Percentiles rank a stretch among this genome's conserved stretches.
These are phyloP conservation scores for Branchinecta sandiegonensis DNA, from an alignment of 2,888 invertebrate species.

Conservation along the genomic window DNA sequence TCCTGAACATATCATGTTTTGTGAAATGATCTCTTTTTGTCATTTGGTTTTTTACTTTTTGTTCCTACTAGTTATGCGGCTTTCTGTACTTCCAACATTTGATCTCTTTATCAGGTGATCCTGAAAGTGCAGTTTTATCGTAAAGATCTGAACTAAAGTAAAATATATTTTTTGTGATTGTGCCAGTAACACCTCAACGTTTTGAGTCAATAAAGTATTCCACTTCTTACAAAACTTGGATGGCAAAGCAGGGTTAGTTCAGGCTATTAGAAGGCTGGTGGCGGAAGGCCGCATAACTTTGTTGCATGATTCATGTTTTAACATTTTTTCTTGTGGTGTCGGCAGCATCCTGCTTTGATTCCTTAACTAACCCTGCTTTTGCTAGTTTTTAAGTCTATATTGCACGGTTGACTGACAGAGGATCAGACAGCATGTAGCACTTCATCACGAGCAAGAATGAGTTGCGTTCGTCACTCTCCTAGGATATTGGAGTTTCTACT, in stretches of 20 bases:
- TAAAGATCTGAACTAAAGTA: neutral
- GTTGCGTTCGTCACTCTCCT: no score
- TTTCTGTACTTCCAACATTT: slow-evolving; percentile 10
- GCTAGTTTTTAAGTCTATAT: neutral
- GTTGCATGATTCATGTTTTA: slow-evolving; percentile 13
- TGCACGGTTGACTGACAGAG: no score
- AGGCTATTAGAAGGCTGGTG: neutral
- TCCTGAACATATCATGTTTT: neutral
- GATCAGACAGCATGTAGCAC: no score
- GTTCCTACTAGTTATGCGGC: slow-evolving; percentile 13
- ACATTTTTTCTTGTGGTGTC: slow-evolving; percentile 3
- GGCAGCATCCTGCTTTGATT: slow-evolving; percentile 15
- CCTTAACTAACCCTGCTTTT: slow-evolving; percentile 16
- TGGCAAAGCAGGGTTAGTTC: slow-evolving; percentile 16
- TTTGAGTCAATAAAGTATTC: slow-evolving; percentile 14
- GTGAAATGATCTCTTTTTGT: slow-evolving; percentile 12
- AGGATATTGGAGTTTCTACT: no score
- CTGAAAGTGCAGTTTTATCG: neutral
- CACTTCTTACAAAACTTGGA: neutral
- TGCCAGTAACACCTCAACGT: neutral
- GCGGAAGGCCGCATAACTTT: slow-evolving; percentile 9
- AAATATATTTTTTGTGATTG: slow-evolving; percentile 12
- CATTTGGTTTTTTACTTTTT: neutral
- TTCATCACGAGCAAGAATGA: no score
- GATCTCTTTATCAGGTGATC: neutral